Base-by-base conservation (phyloP, 2,888 invertebrate species). In the Zygogramma bicolorata region DNA sequence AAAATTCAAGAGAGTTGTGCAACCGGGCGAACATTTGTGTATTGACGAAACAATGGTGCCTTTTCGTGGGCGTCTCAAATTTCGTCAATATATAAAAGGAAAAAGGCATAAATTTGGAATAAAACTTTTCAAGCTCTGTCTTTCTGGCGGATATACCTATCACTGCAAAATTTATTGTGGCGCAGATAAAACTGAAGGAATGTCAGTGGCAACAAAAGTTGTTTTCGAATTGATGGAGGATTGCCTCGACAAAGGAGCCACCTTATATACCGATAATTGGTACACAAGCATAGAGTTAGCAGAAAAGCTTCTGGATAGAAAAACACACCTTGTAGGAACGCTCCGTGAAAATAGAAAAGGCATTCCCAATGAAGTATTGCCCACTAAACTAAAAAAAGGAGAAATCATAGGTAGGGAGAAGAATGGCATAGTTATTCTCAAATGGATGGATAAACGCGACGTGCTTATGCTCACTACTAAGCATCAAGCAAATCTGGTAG, bases 241-340 rank as follows among this genome's bases (percentile, higher is more conserved):
- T 22, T 62, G 57, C 31, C 62, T 58, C 34, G 66, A 34, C 25
- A 66, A 66, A 58, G 66, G 58, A 66, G 25, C 22, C 4, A 58
- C 58, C 22, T 27, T 46, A 49, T 68, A 62, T 49, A 73, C 68
- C 1, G 76, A 76, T 58, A 77, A 77, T 61, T 79, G 66, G 18
- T 79, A 76, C 31, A 75, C 75, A 18, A 77, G 67, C 49, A 27
- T 63, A 8, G 62, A 53, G 4, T 59, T 75, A 60, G 75, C 72
- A n/a, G 31, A 65, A 42, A 49, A 68, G 49, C 65, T 81, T 58
- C 49, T 79, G 60, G 58, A 72, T 27, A 73, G 78, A 74, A 74
- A 80, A 20, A 80, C 79, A 20, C 78, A 82, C 74, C 68, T 82
- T 18, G 74, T 81, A 58, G 82, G 80, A 69, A 82, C 80, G 34